Evolutionary conservation across 2,888 invertebrate genomes (phyloP), one percentile per base, ranked within the genome.

Genomic region (Vanessa cardui): DNA sequence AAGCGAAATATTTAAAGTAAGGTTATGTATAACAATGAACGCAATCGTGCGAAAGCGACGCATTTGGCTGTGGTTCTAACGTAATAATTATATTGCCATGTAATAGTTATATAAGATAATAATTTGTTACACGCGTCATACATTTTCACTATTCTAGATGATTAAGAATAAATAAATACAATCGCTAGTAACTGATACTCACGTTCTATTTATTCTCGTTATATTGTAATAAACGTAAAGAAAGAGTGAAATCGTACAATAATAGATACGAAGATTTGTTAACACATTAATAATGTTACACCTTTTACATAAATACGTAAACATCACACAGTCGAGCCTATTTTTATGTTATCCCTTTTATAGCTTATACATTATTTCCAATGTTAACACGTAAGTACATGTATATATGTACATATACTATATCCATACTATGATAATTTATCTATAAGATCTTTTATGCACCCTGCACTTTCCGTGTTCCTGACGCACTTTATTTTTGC

Each of bases 211-310:
- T 84, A 84, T 85, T 84, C 85, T 77, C 73, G 72, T 74, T 75
- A 82, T 82, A 84, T 86, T 89, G 89, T 90, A 88, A 90, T 89
- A 82, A 86, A 85, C 83, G 82, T 81, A 83, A 81, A 80, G 80
- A 80, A 88, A 89, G 89, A 89, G 85, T 89, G 89, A 90, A 87
- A 86, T 85, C 88, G 90, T 90, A 92, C 91, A 92, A 91, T 84
- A 81, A 84, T 84, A 80, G 83, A 83, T 87, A 87, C 73, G 68
- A 72, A 71, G 73, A 68, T 73, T 88, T 90, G 87, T 90, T 90
- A 90, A 39, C 88, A 89, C 86, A 87, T 83, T 83, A 85, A 83
- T 88, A 87, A 84, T 88, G 81, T 88, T 89, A 90, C 89, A 89
- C 88, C 83, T 86, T 87, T 89, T 89, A 89, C 88, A 86, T 81